A percentile compares a stretch with the other conserved stretches of the same genome.
These are phyloP conservation scores for Amphiprion clarkii DNA, from an alignment of 2,797 vertebrate genomes.

Conservation along the genomic window DNA sequence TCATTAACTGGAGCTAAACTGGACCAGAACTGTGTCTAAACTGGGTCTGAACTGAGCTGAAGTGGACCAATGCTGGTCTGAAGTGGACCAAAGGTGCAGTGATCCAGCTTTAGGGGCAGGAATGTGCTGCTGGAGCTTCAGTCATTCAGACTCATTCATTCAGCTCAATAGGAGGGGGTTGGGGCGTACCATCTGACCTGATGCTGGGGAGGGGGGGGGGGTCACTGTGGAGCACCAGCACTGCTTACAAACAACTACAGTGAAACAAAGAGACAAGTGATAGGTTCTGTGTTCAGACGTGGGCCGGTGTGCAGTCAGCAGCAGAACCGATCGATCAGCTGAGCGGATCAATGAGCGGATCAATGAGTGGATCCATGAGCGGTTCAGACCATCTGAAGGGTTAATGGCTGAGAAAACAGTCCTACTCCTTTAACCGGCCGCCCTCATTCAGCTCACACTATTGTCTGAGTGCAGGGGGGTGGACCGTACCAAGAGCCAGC, in stretches of 20 bases:
- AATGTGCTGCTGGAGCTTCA: slow-evolving; percentile 52
- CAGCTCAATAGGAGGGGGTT: slow-evolving; percentile 33
- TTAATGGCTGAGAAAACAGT: slow-evolving; percentile 1
- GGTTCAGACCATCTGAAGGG: not conserved
- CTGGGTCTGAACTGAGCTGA: too few species aligned
- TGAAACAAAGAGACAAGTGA: not conserved
- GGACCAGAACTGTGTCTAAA: not conserved
- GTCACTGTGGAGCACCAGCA: not conserved
- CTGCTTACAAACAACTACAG: not conserved
- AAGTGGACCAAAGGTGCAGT: not conserved
- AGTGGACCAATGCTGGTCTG: too few species aligned
- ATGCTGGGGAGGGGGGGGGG: not conserved
- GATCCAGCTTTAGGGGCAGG: slow-evolving; percentile 17
- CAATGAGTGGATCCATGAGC: not conserved
- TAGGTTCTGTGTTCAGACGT: not conserved
- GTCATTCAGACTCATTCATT: slow-evolving; percentile 66
- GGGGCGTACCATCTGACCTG: slow-evolving; percentile 37
- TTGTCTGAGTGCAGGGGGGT: slow-evolving; percentile 2
- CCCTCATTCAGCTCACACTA: not conserved
- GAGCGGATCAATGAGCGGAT: not conserved
- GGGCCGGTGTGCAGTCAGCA: too few species aligned
- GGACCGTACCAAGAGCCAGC: slow-evolving; percentile 13
- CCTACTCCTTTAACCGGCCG: slow-evolving; percentile 26
- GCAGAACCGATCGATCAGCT: not conserved
- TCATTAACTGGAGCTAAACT: not conserved